Percentiles rank a stretch among this genome's conserved stretches.
Evolutionary conservation across 2,888 invertebrate species (phyloP).

Genomic region (Caenorhabditis angaria): DNA sequence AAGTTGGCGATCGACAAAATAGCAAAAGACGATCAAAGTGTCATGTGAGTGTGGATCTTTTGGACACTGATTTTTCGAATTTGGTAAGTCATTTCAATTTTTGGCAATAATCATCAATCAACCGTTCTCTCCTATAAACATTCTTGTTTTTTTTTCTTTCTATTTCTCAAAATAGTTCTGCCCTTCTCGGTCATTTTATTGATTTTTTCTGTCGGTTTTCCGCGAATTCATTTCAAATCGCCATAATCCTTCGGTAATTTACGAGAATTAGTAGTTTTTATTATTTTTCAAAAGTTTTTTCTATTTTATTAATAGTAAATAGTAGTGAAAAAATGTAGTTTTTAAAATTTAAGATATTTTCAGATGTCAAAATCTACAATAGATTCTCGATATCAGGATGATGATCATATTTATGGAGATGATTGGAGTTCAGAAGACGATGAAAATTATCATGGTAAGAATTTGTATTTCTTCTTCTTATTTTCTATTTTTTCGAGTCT

Average conservation of each 20-base stretch:
- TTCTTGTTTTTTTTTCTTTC: constrained; percentile 8
- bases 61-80: constrained; percentile 37
- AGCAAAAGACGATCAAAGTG: constrained; percentile 38
- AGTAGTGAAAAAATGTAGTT: too few relatives aligned
- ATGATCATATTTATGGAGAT: constrained; percentile 60
- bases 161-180: neutral
- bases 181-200: constrained; percentile 2
- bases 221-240: neutral
- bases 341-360: neutral
- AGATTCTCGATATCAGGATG: constrained; percentile 22
- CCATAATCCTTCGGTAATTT: neutral
- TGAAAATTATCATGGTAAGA: constrained; percentile 38
- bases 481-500: neutral
- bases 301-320: too few relatives aligned
- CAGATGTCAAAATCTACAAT: constrained; percentile 33
- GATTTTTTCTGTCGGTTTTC: neutral
- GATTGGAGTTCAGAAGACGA: constrained; percentile 63
- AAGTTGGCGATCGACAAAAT: constrained; percentile 45
- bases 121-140: constrained; percentile 5
- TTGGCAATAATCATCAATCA: neutral
- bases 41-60: constrained; percentile 40
- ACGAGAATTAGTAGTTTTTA: too few relatives aligned
- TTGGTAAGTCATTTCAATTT: constrained; percentile 6
- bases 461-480: too few relatives aligned
- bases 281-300: too few relatives aligned